Percentiles rank a stretch among this genome's conserved stretches.
Conservation (phyloP, 2,113 vertebrate species). For the Callionymus lyra region DNA sequence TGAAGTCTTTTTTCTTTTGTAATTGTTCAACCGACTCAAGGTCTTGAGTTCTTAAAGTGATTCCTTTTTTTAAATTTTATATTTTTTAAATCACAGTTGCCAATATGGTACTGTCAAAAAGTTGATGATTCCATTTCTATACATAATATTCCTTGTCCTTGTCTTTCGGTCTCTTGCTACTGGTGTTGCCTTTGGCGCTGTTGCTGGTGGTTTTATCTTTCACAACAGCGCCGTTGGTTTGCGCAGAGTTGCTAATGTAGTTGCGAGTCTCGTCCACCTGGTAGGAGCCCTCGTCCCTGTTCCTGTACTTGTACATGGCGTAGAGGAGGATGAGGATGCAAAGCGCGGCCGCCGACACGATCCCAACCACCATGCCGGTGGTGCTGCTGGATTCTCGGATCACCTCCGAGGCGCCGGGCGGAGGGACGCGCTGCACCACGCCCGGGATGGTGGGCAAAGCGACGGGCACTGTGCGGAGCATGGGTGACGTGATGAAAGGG, state of each 20-base stretch:
- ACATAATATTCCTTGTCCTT: constrained; percentile 99
- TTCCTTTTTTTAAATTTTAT: constrained; percentile 22
- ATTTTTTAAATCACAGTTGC: constrained; percentile 73
- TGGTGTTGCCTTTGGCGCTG: constrained; percentile 72
- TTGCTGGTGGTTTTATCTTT: constrained; percentile 88
- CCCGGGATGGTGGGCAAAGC: constrained; percentile 92
- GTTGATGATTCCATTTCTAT: constrained; percentile 69
- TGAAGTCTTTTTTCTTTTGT: constrained; percentile 60
- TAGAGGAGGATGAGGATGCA: constrained; percentile 99
- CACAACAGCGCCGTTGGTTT: constrained; percentile 91
- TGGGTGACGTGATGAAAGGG: constrained; percentile 96
- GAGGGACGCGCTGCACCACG: constrained; percentile 78
- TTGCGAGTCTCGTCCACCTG: constrained; percentile 98
- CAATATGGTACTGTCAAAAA: constrained; percentile 67
- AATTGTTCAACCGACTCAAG: constrained; percentile 70
- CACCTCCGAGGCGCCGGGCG: constrained; percentile 90
- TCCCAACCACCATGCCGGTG: constrained; percentile 98
- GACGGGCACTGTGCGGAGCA: constrained; percentile 95
- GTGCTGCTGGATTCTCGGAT: constrained; percentile 98
- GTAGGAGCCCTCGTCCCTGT: constrained; percentile 99
- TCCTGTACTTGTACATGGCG: constrained; percentile 99
- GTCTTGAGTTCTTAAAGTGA: constrained; percentile 53
- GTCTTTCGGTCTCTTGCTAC: constrained; percentile 96
- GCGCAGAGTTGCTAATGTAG: constrained; percentile 99
- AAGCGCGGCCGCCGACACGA: constrained; percentile 93